Conservation (phyloP, 2,797 vertebrate species). For the Ctenosaura bakeri region DNA sequence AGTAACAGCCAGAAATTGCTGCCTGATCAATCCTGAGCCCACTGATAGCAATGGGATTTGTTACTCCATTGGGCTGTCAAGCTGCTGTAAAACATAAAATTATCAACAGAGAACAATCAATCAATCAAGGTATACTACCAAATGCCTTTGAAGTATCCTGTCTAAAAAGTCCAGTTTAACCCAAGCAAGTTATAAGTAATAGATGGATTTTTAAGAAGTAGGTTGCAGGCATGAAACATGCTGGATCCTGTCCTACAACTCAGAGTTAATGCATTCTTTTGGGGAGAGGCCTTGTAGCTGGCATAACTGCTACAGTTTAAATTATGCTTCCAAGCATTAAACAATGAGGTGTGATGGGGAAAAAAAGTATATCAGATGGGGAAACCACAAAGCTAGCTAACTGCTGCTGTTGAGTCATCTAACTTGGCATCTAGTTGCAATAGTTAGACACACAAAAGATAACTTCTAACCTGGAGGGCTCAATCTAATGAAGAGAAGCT, state of each 20-base stretch:
- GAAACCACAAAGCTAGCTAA: conserved; percentile 29
- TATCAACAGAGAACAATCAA: not conserved
- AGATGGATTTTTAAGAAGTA: conserved; percentile 66
- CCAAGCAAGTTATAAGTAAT: conserved; percentile 57
- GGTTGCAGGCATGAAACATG: conserved; percentile 68
- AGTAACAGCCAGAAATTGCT: not conserved
- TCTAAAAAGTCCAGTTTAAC: not conserved
- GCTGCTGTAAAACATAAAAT: not conserved
- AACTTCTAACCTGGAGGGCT: conserved; percentile 27
- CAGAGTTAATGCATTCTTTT: conserved; percentile 72
- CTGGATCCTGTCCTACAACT: conserved; percentile 75
- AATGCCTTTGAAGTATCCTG: not conserved
- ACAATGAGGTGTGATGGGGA: not conserved
- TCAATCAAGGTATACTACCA: too few relatives aligned
- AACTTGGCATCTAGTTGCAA: conserved; percentile 18
- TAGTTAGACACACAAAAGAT: conserved; percentile 2
- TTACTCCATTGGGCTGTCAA: not conserved
- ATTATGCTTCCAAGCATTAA: conserved; percentile 19
- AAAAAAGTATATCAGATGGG: not conserved
- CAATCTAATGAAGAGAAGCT: not conserved
- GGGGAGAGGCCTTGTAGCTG: conserved; percentile 61
- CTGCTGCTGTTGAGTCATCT: conserved; percentile 24
- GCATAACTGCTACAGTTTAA: conserved; percentile 43
- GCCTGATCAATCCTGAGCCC: not conserved
- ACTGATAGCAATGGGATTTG: not conserved